Conservation (phyloP, 2,888 invertebrate species). For the Tachina fera region DNA sequence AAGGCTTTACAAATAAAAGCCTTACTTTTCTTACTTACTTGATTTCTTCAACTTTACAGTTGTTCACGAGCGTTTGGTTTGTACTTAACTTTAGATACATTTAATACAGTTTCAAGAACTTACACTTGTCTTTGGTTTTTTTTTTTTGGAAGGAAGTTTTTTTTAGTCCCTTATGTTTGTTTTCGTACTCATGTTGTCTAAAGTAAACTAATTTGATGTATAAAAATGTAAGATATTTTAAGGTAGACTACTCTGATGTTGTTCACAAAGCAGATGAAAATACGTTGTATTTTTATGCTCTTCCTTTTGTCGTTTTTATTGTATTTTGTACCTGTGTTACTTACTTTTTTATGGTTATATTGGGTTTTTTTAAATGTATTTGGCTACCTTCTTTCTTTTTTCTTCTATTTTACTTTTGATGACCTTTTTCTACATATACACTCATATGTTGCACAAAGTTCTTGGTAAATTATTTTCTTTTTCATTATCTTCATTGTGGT, state of each 20-base stretch:
- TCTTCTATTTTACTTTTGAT: conserved; percentile 16
- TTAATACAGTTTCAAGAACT: conserved; percentile 16
- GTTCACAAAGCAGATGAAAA: conserved; percentile 32
- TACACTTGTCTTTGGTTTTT: not conserved
- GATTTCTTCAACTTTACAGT: conserved; percentile 35
- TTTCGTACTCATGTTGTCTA: conserved; percentile 4
- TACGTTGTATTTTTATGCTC: not conserved
- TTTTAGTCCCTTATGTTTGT: not conserved
- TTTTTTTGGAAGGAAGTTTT: not conserved
- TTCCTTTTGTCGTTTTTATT: conserved; percentile 35
- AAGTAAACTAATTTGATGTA: conserved; percentile 35
- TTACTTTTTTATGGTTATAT: conserved; percentile 43
- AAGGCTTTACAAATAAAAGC: too few species aligned
- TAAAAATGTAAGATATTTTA: conserved; percentile 34
- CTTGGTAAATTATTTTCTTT: conserved; percentile 35
- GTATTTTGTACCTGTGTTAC: not conserved
- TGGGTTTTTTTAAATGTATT: conserved; percentile 21
- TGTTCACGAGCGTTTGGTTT: conserved; percentile 59
- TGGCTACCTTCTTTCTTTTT: conserved; percentile 24
- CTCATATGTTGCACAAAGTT: conserved; percentile 18
- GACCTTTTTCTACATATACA: conserved; percentile 43
- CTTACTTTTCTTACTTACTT: not conserved
- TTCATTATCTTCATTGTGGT: conserved; percentile 55
- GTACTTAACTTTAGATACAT: conserved; percentile 49
- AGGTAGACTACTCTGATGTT: conserved; percentile 43